Evolutionary conservation across 1,140 invertebrate species (phyloP).

Genomic region (Orius insidiosus): DNA sequence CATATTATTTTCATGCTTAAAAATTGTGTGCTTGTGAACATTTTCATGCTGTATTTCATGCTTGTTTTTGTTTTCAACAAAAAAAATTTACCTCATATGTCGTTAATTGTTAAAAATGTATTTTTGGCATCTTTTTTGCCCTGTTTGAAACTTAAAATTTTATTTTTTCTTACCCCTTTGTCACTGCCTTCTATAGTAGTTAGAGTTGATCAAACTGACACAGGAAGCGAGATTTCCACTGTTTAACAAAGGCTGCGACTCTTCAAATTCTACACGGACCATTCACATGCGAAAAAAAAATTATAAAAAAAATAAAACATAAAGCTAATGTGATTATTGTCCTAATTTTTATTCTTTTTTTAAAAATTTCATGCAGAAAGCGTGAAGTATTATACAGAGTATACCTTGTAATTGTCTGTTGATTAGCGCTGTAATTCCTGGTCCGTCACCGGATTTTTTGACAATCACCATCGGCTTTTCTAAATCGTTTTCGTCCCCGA

Average conservation of each 20-base stretch:
- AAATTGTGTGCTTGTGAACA: too few species aligned
- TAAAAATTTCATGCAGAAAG: not conserved
- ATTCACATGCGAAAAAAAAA: not conserved
- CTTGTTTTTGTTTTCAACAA: too few species aligned
- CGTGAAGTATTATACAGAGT: not conserved
- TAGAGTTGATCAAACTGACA: constrained; percentile 2
- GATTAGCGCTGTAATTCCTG: constrained; percentile 54
- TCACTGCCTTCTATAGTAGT: not conserved
- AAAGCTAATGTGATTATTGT: not conserved
- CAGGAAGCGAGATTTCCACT: constrained; percentile 1
- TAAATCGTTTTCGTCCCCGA: constrained; percentile 34
- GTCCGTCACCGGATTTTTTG: constrained; percentile 53
- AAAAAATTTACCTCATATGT: too few species aligned
- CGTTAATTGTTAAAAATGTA: too few species aligned
- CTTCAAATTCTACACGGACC: constrained; percentile 4
- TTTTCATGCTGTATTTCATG: too few species aligned
- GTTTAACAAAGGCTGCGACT: constrained; percentile 3
- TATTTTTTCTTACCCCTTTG: too few species aligned
- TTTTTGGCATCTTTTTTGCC: too few species aligned
- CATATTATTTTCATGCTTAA: too few species aligned
- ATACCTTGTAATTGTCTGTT: constrained; percentile 60
- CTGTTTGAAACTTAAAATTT: too few species aligned
- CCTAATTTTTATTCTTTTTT: not conserved
- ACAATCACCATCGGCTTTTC: constrained; percentile 58
- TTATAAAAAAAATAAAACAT: not conserved